Conservation (phyloP, 2,888 invertebrate genomes). For the Leucophenga maculata region DNA sequence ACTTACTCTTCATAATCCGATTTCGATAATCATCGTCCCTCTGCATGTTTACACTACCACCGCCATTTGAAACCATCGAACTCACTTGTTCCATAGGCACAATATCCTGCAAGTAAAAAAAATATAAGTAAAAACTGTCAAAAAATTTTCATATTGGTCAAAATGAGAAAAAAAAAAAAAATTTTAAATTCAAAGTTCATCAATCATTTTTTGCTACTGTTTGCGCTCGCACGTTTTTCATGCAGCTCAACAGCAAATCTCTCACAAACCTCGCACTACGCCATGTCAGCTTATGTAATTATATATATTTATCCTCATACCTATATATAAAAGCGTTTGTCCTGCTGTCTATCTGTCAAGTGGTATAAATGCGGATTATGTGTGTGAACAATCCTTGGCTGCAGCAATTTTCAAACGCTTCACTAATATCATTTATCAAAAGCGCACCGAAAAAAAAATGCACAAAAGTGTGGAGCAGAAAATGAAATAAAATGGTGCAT, state of each 20-base stretch:
- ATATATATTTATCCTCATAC: background rate
- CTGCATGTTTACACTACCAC: constrained; percentile 70
- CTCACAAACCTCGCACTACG: background rate
- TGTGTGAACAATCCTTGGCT: background rate
- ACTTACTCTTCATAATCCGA: constrained; percentile 72
- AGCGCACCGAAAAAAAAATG: background rate
- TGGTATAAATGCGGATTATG: constrained; percentile 8
- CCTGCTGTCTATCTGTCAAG: constrained; percentile 5
- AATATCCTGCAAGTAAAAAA: constrained; percentile 66
- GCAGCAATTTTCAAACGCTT: background rate
- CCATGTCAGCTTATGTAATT: constrained; percentile 4
- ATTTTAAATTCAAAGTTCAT: constrained; percentile 4
- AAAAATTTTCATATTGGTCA: background rate
- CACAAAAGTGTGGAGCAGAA: background rate
- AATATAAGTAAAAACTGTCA: background rate
- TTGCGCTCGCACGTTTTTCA: constrained; percentile 2
- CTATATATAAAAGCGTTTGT: background rate
- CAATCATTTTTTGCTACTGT: constrained; percentile 13
- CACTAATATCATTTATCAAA: constrained; percentile 6
- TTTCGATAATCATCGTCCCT: constrained; percentile 72
- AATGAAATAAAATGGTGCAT: background rate
- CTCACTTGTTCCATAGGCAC: constrained; percentile 72
- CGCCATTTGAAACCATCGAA: constrained; percentile 71
- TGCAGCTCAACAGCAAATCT: background rate
- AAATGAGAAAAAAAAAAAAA: constrained; percentile 19